Evolutionary conservation across 2,888 invertebrate genomes (phyloP), one percentile per base, ranked within the genome.

Genomic region (Perizoma flavofasciatum): DNA sequence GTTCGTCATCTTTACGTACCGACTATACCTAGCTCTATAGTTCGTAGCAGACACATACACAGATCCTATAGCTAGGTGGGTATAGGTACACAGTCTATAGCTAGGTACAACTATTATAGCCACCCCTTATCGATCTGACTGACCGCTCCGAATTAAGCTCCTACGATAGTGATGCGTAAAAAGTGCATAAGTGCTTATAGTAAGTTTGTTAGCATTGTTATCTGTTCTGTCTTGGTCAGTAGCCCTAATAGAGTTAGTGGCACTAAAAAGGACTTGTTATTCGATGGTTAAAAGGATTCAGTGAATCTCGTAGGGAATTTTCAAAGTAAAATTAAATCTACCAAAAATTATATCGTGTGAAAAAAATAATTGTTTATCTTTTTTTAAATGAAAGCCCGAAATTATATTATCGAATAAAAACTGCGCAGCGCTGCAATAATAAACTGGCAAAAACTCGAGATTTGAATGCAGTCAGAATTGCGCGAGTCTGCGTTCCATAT

Each of bases 401-500:
- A 48, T 9, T 50, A 52, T 37, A 6, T 5, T 7, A 54, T 43
- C 43, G 45, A 46, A 50, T 41, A 54, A 52, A 50, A 59, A 55
- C 51, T 55, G 35, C 44, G 48, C 54, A 55, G 32, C 46, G 47
- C 41, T 57, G 10, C 56, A 59, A 55, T 59, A 53, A 66, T 66
- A 65, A 74, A 78, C 77, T 68, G 78, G 75, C 80, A 86, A 87
- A 79, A 86, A 84, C 80, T 76, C 81, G 73, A 77, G 75, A 88
- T 85, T 81, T 81, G 80, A 75, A 77, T 81, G 81, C 83, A 82
- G 85, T 83, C 81, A 83, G 88, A 89, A 88, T 87, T 83, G 88
- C 84, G 88, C 82, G 82, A 89, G 88, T 87, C 88, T 88, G 90
- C 90, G 90, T 90, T 90, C 91, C 85, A 90, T 86, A 89, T 92